Conservation (phyloP, 64 coral and sea anemone genomes). For the Montipora sp. region DNA sequence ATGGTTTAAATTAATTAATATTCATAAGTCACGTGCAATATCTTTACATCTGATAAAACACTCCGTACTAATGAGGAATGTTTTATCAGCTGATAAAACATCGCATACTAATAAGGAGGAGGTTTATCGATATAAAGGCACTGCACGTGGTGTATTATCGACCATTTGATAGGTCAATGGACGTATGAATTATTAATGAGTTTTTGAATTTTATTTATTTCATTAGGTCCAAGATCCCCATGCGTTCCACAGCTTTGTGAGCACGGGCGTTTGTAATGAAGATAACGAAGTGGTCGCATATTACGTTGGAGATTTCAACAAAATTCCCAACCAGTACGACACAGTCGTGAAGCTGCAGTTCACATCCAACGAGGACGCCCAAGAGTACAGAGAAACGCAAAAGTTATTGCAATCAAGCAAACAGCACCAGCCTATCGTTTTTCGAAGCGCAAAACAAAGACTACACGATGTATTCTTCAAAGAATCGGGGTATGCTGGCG, state of each 20-base stretch:
- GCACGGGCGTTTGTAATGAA: constrained; percentile 38
- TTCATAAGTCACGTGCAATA: no score
- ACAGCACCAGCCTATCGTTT: constrained; percentile 1
- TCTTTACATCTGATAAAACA: no score
- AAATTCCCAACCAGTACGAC: constrained; percentile 61
- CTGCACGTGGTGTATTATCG: no score
- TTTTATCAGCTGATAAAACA: no score
- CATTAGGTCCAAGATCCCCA: constrained; percentile 36
- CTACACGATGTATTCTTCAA: constrained; percentile 34
- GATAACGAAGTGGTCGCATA: constrained; percentile 44
- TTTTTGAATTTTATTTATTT: background rate
- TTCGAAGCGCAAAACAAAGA: constrained; percentile 28
- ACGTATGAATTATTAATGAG: no score
- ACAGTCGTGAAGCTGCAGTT: constrained; percentile 47
- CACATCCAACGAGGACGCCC: constrained; percentile 24
- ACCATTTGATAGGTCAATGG: no score
- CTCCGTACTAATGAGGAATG: no score
- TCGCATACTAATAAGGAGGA: no score
- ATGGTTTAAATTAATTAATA: no score
- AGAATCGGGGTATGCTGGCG: constrained; percentile 24
- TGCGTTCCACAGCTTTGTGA: constrained; percentile 61
- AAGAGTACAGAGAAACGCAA: constrained; percentile 18
- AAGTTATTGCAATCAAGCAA: background rate
- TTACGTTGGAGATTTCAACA: constrained; percentile 48
- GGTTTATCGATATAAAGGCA: no score